Evolutionary conservation across 2,888 invertebrate genomes (phyloP).

Genomic region (Mythimna pallens): DNA sequence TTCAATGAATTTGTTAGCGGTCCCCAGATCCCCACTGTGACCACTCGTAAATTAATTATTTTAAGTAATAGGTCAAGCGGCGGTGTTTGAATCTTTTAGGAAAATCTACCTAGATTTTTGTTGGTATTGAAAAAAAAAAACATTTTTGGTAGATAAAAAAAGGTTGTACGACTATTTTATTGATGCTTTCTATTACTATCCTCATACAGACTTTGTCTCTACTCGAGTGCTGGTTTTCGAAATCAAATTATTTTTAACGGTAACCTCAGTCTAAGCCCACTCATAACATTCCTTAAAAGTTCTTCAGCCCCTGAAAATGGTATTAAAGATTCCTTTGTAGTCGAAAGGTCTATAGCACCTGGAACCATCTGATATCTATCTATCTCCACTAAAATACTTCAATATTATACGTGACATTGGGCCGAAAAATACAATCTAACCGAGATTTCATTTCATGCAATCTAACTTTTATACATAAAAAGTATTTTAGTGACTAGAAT

Average conservation of each 20-base stretch:
- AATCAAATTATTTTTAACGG: conserved; percentile 11
- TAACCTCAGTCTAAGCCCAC: background rate
- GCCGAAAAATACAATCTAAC: conserved; percentile 33
- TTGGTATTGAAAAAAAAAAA: background rate
- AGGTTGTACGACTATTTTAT: background rate
- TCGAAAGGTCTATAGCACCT: conserved; percentile 36
- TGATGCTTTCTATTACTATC: background rate
- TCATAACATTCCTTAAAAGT: conserved; percentile 35
- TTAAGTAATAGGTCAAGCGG: conserved; percentile 47
- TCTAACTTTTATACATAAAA: conserved; percentile 9
- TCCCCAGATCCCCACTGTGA: conserved; percentile 47
- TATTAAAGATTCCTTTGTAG: conserved; percentile 47
- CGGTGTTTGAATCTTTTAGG: conserved; percentile 12
- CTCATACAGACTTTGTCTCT: background rate
- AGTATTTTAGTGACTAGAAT: conserved; percentile 36
- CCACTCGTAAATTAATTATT: conserved; percentile 64
- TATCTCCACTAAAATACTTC: conserved; percentile 27
- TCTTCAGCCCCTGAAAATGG: conserved; percentile 17
- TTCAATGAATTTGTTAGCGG: conserved; percentile 72
- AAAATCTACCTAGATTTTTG: background rate
- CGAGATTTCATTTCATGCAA: conserved; percentile 21
- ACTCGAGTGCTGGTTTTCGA: background rate
- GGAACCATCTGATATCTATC: conserved; percentile 21
- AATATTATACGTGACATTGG: conserved; percentile 38
- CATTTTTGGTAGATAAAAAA: background rate